Evolutionary conservation across 1,140 invertebrate genomes (phyloP), one percentile per base, ranked within the genome.

Genomic region (Drosophila ohnishii): DNA sequence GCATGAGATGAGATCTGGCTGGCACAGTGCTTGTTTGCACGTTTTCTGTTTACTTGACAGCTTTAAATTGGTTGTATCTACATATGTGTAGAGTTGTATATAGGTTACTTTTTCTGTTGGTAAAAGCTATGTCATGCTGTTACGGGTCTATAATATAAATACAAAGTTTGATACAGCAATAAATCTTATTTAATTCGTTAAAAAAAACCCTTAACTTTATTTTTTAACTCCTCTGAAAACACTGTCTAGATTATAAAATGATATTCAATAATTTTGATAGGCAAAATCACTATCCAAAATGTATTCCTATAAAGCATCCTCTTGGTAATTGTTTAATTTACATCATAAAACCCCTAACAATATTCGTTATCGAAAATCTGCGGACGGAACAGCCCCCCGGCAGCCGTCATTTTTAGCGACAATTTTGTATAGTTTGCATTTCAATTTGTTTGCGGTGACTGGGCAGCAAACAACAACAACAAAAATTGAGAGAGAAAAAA

Each of bases 401-500:
- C 34, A 70, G 56, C 30, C 34, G 19, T n/a, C 13, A 35, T 34
- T 72, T 72, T 47, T 14, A 48, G 39, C 60, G 40, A 59, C 53
- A 25, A 25, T 75, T 75, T 60, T 40, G 37, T 55, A 42, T 59
- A 57, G 60, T 71, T 75, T 59, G 47, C 30, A 75, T 75, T 75
- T 64, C 51, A 75, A 75, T 75, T 55, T 75, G 71, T 75, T 65
- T 75, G 61, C 72, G 47, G 67, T 53, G 35, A 35, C 9, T 73
- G 30, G 16, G 16, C 50, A 53, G 30, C 50, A 53, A 51, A 51
- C 48, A 51, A 4, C 7, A 22, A 50, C 11, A 50, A 50, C 32
- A 50, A 16, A 50, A 50, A 50, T 28, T 0, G 11, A 19, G 22
- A 28, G 16, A 37, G 60, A 44, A 50, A 48, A 48, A 35, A 70